phyloP scores from a whole-genome alignment of 2,113 vertebrate species.

The Vicugna pacos region DNA sequence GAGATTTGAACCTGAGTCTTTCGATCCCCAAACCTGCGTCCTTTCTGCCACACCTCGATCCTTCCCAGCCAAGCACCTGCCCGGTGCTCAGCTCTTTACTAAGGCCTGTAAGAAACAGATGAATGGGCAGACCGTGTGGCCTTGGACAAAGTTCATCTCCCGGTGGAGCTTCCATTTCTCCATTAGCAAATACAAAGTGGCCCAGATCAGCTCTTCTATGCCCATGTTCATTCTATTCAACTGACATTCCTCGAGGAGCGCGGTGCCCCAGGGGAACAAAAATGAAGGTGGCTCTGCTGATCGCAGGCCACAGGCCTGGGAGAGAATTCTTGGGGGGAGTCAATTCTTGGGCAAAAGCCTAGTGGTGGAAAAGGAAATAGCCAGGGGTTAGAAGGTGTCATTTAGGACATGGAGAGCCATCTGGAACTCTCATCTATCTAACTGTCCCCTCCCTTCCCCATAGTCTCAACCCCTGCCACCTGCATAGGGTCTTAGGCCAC shows the following conservation, averaged over 20 bases:
- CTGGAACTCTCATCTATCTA: neutral
- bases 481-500: neutral
- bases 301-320: neutral
- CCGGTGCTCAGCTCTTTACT: neutral
- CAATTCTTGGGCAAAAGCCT: neutral
- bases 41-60: neutral
- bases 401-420: neutral
- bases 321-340: neutral
- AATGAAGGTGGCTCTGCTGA: neutral
- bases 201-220: neutral
- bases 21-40: neutral
- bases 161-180: neutral
- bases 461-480: neutral
- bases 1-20: neutral
- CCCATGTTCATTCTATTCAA: neutral
- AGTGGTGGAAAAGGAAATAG: neutral
- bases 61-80: neutral
- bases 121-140: neutral
- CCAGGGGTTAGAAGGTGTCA: neutral
- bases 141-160: neutral
- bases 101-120: neutral
- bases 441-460: rapidly evolving
- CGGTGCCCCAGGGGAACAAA: neutral
- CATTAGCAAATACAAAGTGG: neutral
- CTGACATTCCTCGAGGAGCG: neutral